These are phyloP conservation scores for Aphyosemion australe DNA, from an alignment of 2,113 vertebrate species.

Conservation along the genomic window DNA sequence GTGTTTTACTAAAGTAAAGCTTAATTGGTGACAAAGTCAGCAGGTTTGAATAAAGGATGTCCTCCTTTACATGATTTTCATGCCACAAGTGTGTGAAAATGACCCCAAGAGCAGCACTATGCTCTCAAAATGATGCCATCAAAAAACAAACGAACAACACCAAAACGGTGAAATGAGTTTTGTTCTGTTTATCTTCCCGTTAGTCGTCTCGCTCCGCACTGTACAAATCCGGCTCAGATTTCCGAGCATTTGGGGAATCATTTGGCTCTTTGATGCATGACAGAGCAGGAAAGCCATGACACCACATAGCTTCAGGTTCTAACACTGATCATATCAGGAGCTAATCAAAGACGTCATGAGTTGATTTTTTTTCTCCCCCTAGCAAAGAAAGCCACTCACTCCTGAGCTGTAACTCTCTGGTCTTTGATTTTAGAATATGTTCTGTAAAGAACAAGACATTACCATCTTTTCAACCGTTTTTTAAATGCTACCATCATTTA, in stretches of 20 bases:
- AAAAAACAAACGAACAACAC: no score
- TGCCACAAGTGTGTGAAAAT: constrained; percentile 20
- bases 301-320: constrained; percentile 44
- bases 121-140: constrained; percentile 12
- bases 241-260: constrained; percentile 29
- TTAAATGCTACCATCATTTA: constrained; percentile 64
- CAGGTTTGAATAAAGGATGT: neutral
- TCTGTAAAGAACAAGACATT: constrained; percentile 34
- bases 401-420: neutral
- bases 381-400: no score
- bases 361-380: constrained; percentile 30
- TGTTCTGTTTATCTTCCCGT: constrained; percentile 23
- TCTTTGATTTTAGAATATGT: constrained; percentile 39
- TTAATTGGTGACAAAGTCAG: neutral
- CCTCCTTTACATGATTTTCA: constrained; percentile 6
- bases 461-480: constrained; percentile 50
- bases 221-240: constrained; percentile 41
- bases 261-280: constrained; percentile 49
- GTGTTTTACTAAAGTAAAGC: neutral
- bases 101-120: constrained; percentile 13
- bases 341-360: constrained; percentile 36
- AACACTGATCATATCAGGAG: constrained; percentile 28
- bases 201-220: constrained; percentile 42
- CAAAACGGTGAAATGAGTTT: no score
- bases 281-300: constrained; percentile 34